These are phyloP conservation scores for Vanessa tameamea DNA, from an alignment of 1,140 invertebrate species.

Conservation along the genomic window DNA sequence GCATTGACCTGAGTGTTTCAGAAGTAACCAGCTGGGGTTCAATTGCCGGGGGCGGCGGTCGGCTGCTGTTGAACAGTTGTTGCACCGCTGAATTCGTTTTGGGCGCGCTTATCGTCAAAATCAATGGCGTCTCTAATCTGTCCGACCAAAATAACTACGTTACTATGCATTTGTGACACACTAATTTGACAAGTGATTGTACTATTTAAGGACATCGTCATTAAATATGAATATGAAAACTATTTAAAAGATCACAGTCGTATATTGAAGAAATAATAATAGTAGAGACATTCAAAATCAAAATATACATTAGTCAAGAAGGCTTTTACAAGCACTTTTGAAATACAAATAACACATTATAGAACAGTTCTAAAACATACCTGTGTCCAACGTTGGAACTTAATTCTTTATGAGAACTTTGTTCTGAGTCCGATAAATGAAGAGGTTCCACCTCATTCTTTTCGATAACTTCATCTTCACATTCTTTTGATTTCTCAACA, in stretches of 20 bases:
- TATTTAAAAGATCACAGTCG: too few relatives aligned
- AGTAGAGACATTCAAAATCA: too few relatives aligned
- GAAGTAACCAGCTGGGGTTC: constrained; percentile 71
- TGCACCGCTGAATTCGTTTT: constrained; percentile 71
- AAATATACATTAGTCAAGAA: too few relatives aligned
- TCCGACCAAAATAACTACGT: constrained; percentile 15
- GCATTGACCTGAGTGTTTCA: constrained; percentile 61
- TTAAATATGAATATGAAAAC: neutral
- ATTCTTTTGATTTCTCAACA: constrained; percentile 65
- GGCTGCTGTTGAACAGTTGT: constrained; percentile 68
- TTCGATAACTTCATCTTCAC: constrained; percentile 44
- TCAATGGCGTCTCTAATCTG: constrained; percentile 69
- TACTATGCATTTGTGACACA: neutral
- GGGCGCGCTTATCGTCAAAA: constrained; percentile 59
- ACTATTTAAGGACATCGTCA: neutral
- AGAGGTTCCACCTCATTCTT: constrained; percentile 41
- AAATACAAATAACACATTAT: too few relatives aligned
- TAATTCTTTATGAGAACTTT: constrained; percentile 48
- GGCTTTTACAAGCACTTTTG: too few relatives aligned
- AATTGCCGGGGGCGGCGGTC: constrained; percentile 70
- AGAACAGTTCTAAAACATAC: constrained; percentile 30
- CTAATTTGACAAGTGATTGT: too few relatives aligned
- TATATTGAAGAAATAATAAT: too few relatives aligned
- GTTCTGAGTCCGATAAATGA: constrained; percentile 48
- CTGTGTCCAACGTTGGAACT: constrained; percentile 42